Conservation (phyloP, 2,797 vertebrate genomes). For the Lophius americanus region DNA sequence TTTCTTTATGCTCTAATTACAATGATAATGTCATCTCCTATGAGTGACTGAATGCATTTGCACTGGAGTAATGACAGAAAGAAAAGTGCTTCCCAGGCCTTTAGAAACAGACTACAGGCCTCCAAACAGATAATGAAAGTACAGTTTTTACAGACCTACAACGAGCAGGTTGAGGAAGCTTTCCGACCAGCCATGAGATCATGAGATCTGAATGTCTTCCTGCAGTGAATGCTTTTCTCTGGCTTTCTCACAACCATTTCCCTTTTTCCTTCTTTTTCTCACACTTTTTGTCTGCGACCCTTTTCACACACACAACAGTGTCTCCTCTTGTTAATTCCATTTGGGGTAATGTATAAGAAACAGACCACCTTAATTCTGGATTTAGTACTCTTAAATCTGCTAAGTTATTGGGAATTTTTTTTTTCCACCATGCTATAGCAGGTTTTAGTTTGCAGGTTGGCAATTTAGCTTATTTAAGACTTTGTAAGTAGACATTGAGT, state of each 20-base stretch:
- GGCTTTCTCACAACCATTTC: conserved; percentile 59
- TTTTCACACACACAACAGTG: background rate
- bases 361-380: conserved; percentile 46
- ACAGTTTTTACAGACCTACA: conserved; percentile 23
- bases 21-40: conserved; percentile 18
- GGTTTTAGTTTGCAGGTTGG: conserved; percentile 59
- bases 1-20: conserved; percentile 19
- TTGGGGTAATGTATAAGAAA: conserved; percentile 23
- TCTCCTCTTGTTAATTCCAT: conserved; percentile 15
- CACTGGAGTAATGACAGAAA: conserved; percentile 30
- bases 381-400: conserved; percentile 48
- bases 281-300: conserved; percentile 34
- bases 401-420: conserved; percentile 40
- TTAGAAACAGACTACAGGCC: conserved; percentile 46
- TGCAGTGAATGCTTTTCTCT: conserved; percentile 67
- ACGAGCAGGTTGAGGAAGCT: conserved; percentile 44
- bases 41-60: conserved; percentile 19
- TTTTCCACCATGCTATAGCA: background rate
- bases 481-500: conserved; percentile 53
- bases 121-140: conserved; percentile 49
- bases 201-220: conserved; percentile 78
- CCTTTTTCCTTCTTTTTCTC: conserved; percentile 30
- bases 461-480: conserved; percentile 49
- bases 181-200: conserved; percentile 76
- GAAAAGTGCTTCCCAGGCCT: conserved; percentile 42